Base-by-base conservation (phyloP, 1,140 invertebrate genomes). In the Neodiprion pinetum region DNA sequence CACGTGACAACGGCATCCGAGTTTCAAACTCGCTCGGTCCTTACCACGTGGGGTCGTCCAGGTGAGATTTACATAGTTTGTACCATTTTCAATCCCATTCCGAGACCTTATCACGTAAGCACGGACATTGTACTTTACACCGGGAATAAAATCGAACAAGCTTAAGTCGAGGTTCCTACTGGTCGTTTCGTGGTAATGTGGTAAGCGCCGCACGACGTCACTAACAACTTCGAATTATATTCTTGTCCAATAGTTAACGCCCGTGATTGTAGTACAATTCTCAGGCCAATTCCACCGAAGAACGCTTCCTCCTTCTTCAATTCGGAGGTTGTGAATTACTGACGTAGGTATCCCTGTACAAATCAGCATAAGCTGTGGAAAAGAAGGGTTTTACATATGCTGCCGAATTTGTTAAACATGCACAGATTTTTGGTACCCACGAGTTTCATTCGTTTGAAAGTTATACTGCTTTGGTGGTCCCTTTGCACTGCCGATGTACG, bases 241-340 rank as follows among this genome's bases (percentile, higher is more conserved):
- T 73, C 10, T 77, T 0, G 76, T 21, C 2, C 21, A 67, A 2
- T 7, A 5, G 5, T 81, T 53, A 12, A 65, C 9, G 0, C 80
- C 80, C 7, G 75, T 72, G 49, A 80, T 80, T 3, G 70, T 77
- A 0, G 67, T 50, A 50, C 81, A 83, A 74, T 82, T 61, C 1
- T 23, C 53, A 47, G 66, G 70, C 14, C 71, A 23, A 0, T 49
- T n/a, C 81, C 80, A 83, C 17, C 0, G 17, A 17, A 17, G 17
- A 17, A 17, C 17, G 17, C 17, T 17, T 17, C 9, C 66, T 17
- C 72, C 50, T 9, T 50, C 4, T 9, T 76, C 7, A 2, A 74
- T 12, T 49, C 10, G 71, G 1, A 82, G 28, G 40, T 79, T 67
- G 1, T 21, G 67, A 21, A 75, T 77, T 0, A 40, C 12, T 1